Evolutionary conservation across 2,797 vertebrate species (phyloP).

Genomic region (Kryptopterus vitreolus): DNA sequence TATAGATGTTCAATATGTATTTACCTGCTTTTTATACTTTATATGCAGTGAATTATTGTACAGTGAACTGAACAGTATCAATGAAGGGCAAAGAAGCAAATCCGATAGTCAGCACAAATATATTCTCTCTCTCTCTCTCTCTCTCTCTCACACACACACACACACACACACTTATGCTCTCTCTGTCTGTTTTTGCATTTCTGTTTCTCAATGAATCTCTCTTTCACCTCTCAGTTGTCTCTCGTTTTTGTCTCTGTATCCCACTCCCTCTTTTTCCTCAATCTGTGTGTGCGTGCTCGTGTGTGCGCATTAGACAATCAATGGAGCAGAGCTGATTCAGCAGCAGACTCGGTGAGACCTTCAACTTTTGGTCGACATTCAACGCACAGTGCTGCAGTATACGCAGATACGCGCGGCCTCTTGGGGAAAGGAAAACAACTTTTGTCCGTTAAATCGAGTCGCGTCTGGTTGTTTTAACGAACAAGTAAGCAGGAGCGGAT

Average conservation of each 20-base stretch:
- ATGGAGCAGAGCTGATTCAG: conserved; percentile 35
- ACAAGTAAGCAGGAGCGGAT: not conserved
- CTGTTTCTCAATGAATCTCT: not conserved
- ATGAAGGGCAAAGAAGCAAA: not conserved
- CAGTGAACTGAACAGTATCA: too few species aligned
- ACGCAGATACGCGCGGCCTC: not conserved
- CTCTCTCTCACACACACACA: not conserved
- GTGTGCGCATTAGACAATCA: conserved; percentile 11
- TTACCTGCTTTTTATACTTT: not conserved
- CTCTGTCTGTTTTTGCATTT: not conserved
- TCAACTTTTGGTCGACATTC: conserved; percentile 34
- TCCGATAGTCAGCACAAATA: not conserved
- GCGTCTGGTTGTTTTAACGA: not conserved
- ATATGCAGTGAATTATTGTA: not conserved
- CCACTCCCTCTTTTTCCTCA: not conserved
- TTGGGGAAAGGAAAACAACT: not conserved
- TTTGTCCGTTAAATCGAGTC: not conserved
- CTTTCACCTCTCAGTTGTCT: not conserved
- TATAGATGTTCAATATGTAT: not conserved
- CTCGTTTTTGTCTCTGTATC: not conserved
- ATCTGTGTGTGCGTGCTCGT: not conserved
- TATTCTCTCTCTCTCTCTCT: not conserved
- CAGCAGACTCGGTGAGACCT: conserved; percentile 22
- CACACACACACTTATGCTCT: not conserved
- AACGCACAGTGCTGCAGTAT: not conserved